Evolutionary conservation across 2,797 vertebrate species (phyloP).

Genomic region (Typhlichthys eigenmanni): DNA sequence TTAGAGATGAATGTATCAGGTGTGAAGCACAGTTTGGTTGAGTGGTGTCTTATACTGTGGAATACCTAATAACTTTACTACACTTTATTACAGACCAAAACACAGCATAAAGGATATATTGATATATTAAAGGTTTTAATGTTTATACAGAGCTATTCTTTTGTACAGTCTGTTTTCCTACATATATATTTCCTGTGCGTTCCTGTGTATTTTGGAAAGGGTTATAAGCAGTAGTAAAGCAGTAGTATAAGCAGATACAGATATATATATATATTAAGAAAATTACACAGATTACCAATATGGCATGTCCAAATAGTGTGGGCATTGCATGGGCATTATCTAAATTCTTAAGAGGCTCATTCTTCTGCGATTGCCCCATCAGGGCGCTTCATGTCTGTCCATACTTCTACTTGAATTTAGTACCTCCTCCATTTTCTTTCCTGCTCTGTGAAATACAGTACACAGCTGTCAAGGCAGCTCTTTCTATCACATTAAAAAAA

Average conservation of each 20-base stretch:
- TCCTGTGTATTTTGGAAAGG: slow-evolving; percentile 72
- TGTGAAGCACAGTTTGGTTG: slow-evolving; percentile 62
- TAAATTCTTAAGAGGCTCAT: neutral
- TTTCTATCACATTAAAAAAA: too few relatives aligned
- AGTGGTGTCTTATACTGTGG: slow-evolving; percentile 80
- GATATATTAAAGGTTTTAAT: slow-evolving; percentile 84
- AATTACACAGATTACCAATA: slow-evolving; percentile 2
- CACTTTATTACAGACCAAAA: slow-evolving; percentile 88
- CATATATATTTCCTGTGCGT: slow-evolving; percentile 80
- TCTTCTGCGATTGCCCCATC: neutral
- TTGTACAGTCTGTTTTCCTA: slow-evolving; percentile 90
- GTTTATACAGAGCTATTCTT: slow-evolving; percentile 89
- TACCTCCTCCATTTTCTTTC: slow-evolving; percentile 2
- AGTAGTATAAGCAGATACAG: too few relatives aligned
- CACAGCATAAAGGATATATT: slow-evolving; percentile 61
- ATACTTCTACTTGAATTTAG: neutral
- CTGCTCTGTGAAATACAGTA: neutral
- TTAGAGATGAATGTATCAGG: slow-evolving; percentile 84
- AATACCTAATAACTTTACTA: slow-evolving; percentile 65
- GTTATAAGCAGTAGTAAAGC: slow-evolving; percentile 75
- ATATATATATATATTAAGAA: slow-evolving; percentile 62
- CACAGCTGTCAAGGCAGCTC: neutral
- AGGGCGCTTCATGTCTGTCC: neutral
- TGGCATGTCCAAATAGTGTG: slow-evolving; percentile 12
- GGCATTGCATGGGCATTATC: slow-evolving; percentile 46